These are phyloP conservation scores for Xenopus laevis DNA, from an alignment of 2,113 vertebrate genomes.

Conservation along the genomic window DNA sequence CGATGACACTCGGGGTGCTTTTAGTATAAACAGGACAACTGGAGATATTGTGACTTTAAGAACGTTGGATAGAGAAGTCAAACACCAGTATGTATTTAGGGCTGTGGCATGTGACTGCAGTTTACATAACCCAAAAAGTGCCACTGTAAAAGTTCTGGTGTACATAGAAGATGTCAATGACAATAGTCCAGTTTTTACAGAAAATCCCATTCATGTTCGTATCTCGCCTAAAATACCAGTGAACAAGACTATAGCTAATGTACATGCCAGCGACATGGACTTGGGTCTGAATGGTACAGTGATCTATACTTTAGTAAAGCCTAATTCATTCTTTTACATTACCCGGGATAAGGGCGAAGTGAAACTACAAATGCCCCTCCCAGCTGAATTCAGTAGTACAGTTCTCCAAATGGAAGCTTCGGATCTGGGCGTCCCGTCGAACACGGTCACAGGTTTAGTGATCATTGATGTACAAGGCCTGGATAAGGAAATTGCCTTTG, in stretches of 20 bases:
- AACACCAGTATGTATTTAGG: slow-evolving; percentile 67
- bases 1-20: slow-evolving; percentile 67
- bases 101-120: slow-evolving; percentile 76
- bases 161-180: slow-evolving; percentile 85
- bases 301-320: slow-evolving; percentile 58
- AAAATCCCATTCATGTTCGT: slow-evolving; percentile 68
- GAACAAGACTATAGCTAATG: slow-evolving; percentile 62
- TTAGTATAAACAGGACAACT: slow-evolving; percentile 64
- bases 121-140: slow-evolving; percentile 64
- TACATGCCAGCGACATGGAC: slow-evolving; percentile 73
- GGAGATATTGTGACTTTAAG: slow-evolving; percentile 67
- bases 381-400: slow-evolving; percentile 64
- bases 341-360: slow-evolving; percentile 71
- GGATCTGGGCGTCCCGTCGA: slow-evolving; percentile 71
- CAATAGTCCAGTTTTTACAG: slow-evolving; percentile 72
- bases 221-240: slow-evolving; percentile 56
- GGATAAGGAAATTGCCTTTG: slow-evolving; percentile 70
- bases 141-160: slow-evolving; percentile 63
- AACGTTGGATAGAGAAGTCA: slow-evolving; percentile 73
- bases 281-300: slow-evolving; percentile 75
- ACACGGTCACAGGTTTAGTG: slow-evolving; percentile 72
- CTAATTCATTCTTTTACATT: slow-evolving; percentile 71
- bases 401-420: slow-evolving; percentile 64
- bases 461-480: slow-evolving; percentile 71
- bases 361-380: slow-evolving; percentile 59